Conservation (phyloP, 2,888 invertebrate species). For the Octonoba sinensis region DNA sequence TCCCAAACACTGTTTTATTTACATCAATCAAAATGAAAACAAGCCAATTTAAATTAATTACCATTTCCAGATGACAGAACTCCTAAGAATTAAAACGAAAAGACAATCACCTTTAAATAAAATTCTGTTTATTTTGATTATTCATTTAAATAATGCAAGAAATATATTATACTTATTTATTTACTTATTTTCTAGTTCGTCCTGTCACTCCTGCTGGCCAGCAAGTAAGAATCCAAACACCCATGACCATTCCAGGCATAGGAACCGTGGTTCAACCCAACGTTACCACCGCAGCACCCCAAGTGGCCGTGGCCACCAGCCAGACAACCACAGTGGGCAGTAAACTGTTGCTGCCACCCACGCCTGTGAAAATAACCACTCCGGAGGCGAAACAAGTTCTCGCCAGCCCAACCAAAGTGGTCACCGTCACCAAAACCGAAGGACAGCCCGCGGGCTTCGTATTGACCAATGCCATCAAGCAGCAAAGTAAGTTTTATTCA, state of each 20-base stretch:
- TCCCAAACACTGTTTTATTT: too few species aligned
- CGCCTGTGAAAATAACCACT: slow-evolving; percentile 22
- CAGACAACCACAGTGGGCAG: background rate
- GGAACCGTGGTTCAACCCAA: slow-evolving; percentile 54
- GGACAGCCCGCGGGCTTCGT: slow-evolving; percentile 79
- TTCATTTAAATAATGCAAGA: too few species aligned
- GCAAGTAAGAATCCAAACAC: slow-evolving; percentile 68
- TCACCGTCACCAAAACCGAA: slow-evolving; percentile 66
- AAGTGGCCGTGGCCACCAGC: slow-evolving; percentile 25
- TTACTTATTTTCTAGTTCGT: slow-evolving; percentile 39
- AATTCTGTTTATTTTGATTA: background rate
- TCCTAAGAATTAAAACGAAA: too few species aligned
- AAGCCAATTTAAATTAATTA: too few species aligned
- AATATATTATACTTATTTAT: background rate
- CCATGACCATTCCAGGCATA: slow-evolving; percentile 52
- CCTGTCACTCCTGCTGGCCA: slow-evolving; percentile 59
- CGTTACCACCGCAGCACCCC: slow-evolving; percentile 13
- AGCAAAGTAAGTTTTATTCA: slow-evolving; percentile 78
- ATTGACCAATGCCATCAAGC: slow-evolving; percentile 91
- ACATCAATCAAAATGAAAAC: too few species aligned
- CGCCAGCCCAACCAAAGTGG: slow-evolving; percentile 50
- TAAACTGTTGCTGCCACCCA: slow-evolving; percentile 41
- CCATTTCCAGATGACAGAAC: too few species aligned
- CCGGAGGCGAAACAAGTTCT: slow-evolving; percentile 46
- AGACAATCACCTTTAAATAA: too few species aligned